These are phyloP conservation scores for Motacilla tschutschensis DNA, from an alignment of 2,113 vertebrate species.

Conservation along the genomic window DNA sequence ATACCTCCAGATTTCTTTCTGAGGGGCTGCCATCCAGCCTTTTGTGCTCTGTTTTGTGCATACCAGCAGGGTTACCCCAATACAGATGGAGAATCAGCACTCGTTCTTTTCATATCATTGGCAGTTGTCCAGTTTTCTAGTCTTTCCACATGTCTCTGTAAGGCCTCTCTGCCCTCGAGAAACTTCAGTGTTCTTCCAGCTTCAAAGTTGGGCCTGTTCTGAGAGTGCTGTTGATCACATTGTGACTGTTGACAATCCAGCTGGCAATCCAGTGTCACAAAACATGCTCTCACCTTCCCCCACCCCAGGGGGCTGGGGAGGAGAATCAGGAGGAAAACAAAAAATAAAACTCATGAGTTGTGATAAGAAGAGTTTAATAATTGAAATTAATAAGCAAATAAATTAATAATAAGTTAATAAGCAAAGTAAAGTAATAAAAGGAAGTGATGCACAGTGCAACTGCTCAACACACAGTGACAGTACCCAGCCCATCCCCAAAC, in stretches of 20 bases:
- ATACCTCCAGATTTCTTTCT: neutral
- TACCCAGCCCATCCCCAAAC: neutral
- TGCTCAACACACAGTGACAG: neutral
- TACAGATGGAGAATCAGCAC: neutral
- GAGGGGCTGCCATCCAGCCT: accelerated
- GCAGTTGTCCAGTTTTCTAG: neutral
- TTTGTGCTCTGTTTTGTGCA: accelerated
- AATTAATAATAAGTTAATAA: neutral
- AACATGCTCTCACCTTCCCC: neutral
- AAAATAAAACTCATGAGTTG: accelerated
- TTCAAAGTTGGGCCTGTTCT: neutral
- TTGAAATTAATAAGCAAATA: neutral
- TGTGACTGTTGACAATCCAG: neutral
- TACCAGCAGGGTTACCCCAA: accelerated
- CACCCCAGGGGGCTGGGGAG: neutral
- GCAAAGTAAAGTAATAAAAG: neutral
- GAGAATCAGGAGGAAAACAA: neutral
- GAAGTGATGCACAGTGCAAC: neutral
- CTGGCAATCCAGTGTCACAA: neutral
- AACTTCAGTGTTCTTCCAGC: accelerated
- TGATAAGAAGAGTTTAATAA: neutral
- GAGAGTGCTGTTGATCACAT: neutral
- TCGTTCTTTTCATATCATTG: accelerated
- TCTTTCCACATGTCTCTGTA: neutral
- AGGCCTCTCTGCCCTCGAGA: accelerated